phyloP scores from a whole-genome alignment of 23 tunicate genomes.

The Aplidium turbinatum region DNA sequence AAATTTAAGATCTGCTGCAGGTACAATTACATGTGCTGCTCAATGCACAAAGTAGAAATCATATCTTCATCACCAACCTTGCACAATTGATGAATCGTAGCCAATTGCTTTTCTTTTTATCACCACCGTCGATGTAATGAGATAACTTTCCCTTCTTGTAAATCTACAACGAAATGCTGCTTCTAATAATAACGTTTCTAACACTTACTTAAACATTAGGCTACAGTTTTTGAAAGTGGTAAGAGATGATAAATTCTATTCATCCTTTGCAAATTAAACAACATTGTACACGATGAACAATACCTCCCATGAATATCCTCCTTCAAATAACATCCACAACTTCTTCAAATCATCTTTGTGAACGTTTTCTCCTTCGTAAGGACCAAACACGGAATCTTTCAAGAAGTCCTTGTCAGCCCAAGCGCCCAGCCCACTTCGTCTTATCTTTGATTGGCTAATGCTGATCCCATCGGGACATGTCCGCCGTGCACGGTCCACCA shows the following conservation, averaged over 20 bases:
- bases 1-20: no score
- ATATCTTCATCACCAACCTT: slow-evolving; percentile 45
- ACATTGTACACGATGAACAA: no score
- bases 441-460: slow-evolving; percentile 50
- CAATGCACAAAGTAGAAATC: not conserved
- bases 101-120: slow-evolving; percentile 71
- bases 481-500: slow-evolving; percentile 47
- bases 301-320: slow-evolving; percentile 91
- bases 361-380: slow-evolving; percentile 67
- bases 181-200: no score
- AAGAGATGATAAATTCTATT: no score
- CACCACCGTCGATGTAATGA: slow-evolving; percentile 75
- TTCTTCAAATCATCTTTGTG: slow-evolving; percentile 51
- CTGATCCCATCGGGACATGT: slow-evolving; percentile 82
- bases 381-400: slow-evolving; percentile 73
- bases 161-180: slow-evolving; percentile 41
- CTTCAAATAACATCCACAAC: slow-evolving; percentile 46
- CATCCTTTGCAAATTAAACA: no score
- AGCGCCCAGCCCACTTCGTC: slow-evolving; percentile 59
- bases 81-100: slow-evolving; percentile 81
- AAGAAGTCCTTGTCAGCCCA: slow-evolving; percentile 59
- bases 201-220: no score
- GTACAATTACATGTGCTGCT: no score
- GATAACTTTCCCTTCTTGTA: slow-evolving; percentile 68
- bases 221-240: no score